Percentiles rank a stretch among this genome's conserved stretches.
Evolutionary conservation across 1,140 invertebrate species (phyloP).

Genomic region (Sinonovacula constricta): DNA sequence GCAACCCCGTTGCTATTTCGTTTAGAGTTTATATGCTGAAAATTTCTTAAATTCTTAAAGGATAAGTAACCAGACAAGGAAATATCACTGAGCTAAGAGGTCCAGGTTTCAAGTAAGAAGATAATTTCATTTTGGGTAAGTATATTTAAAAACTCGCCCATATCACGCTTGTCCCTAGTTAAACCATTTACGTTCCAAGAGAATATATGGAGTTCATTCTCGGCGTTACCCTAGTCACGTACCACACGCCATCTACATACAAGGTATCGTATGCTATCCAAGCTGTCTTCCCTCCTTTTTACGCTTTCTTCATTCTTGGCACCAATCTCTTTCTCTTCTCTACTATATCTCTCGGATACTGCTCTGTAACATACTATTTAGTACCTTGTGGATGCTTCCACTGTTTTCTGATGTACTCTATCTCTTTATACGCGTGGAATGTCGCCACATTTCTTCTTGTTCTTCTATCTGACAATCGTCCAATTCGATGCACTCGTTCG

Average conservation of each 20-base stretch:
- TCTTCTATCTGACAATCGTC: background rate
- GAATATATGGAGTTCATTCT: too few species aligned
- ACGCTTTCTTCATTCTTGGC: slow-evolving; percentile 15
- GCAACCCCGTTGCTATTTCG: slow-evolving; percentile 9
- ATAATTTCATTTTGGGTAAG: slow-evolving; percentile 14
- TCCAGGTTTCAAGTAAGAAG: slow-evolving; percentile 25
- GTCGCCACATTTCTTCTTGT: background rate
- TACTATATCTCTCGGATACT: slow-evolving; percentile 6
- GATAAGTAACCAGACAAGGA: too few species aligned
- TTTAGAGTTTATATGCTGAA: slow-evolving; percentile 1
- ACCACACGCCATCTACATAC: slow-evolving; percentile 11
- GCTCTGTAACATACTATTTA: slow-evolving; percentile 11
- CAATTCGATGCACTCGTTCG: slow-evolving; percentile 3
- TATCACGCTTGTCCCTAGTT: background rate
- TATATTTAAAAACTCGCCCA: background rate
- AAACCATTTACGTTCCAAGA: slow-evolving; percentile 33
- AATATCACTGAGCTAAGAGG: background rate
- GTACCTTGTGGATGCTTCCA: background rate
- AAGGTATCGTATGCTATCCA: slow-evolving; percentile 28
- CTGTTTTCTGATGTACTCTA: too few species aligned
- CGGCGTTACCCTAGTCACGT: too few species aligned
- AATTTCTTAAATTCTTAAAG: slow-evolving; percentile 30
- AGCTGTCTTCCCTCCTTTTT: background rate
- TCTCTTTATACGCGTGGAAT: too few species aligned
- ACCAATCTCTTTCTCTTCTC: background rate